A percentile compares a stretch with the other conserved stretches of the same genome.
Conservation (phyloP, 2,797 vertebrate genomes). For the Momotus momota region DNA sequence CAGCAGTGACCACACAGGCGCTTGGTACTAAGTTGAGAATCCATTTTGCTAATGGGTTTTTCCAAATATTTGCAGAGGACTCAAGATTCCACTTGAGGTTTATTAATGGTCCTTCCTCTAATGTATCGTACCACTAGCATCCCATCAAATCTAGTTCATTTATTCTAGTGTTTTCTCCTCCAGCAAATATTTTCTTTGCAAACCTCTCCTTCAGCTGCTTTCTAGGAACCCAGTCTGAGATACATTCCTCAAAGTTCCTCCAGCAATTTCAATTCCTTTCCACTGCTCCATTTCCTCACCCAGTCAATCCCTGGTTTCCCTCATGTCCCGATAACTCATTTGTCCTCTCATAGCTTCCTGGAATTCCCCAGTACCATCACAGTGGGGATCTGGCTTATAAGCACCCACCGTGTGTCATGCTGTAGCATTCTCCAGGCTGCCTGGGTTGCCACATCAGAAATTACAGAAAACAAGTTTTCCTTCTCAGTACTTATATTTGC, state of each 20-base stretch:
- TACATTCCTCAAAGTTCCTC: not conserved
- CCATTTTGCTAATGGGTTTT: not conserved
- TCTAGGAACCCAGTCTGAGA: not conserved
- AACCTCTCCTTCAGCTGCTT: not conserved
- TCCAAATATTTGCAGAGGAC: not conserved
- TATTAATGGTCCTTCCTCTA: not conserved
- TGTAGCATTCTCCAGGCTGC: not conserved
- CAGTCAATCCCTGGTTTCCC: not conserved
- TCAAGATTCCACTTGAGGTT: not conserved
- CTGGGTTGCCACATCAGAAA: not conserved
- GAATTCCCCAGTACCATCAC: not conserved
- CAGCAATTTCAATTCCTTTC: not conserved
- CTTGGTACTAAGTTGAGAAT: not conserved
- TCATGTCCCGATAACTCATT: not conserved
- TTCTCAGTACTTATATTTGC: not conserved
- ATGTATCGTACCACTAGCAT: not conserved
- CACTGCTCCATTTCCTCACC: not conserved
- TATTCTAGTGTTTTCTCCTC: not conserved
- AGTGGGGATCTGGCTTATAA: not conserved
- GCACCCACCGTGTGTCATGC: not conserved
- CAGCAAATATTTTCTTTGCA: not conserved
- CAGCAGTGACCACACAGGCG: not conserved
- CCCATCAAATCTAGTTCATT: not conserved
- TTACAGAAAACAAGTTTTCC: not conserved
- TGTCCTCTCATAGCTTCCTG: accelerated